Evolutionary conservation across 2,888 invertebrate genomes (phyloP), one percentile per base, ranked within the genome.

Genomic region (Acleris laterana): DNA sequence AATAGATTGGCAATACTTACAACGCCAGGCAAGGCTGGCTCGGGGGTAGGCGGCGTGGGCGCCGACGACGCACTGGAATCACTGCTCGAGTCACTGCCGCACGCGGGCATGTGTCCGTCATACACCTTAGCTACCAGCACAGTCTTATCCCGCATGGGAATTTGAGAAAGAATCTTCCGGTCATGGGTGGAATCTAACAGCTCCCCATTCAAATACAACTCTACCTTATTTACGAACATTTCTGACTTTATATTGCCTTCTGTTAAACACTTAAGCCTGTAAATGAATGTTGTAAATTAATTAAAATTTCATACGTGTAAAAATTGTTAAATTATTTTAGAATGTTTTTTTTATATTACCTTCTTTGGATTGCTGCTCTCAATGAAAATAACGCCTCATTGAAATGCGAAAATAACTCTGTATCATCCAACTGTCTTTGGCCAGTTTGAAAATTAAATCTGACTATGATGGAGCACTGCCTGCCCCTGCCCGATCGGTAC

Each of bases 1-100:
- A 13, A 13, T 5, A 38, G 13, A 1, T 38, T 38, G 13, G 38
- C 11, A 38, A 11, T 38, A 93, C 95, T 93, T 84, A 98, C 97
- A 76, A 98, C 98, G 66, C 99, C 98, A 13, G 99, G 99, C 73
- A 99, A 89, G 72, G 96, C 96, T 80, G 96, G 96, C 90, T 99
- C 99, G 0, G 97, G 97, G 79, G 98, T 97, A 75, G 96, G 97
- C 0, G 96, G 96, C 81, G 97, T 95, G 71, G 97, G 98, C 2
- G 98, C 98, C 1, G 98, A 98, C 3, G 98, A 97, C 3, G 98
- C 97, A 64, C 98, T 98, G 74, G 98, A 98, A 85, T 99, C 99
- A 65, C 98, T 98, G 79, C 98, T 98, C 63, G 98, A 98, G 82
- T 99, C 99, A 70, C 92, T 91, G 2, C 91, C 90, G 72, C 91